These are phyloP conservation scores for Xenopus borealis DNA, from an alignment of 2,113 vertebrate species.

Conservation along the genomic window DNA sequence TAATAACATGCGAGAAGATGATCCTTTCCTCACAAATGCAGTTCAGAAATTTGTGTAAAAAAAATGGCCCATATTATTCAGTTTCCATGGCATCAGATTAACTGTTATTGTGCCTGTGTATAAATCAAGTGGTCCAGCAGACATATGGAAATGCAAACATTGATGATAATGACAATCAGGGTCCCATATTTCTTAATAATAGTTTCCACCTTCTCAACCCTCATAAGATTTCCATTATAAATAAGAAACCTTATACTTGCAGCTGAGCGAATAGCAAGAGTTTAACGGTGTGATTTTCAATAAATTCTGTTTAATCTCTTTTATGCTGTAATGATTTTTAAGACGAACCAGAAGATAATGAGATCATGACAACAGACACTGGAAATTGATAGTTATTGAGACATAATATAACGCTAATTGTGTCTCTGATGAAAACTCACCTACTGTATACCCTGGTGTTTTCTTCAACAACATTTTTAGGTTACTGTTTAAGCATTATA, in stretches of 20 bases:
- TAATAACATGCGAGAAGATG: no score
- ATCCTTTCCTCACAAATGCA: no score
- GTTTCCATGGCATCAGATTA: not conserved
- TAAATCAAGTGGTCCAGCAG: constrained; percentile 49
- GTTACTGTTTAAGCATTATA: constrained; percentile 4
- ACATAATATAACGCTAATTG: constrained; percentile 51
- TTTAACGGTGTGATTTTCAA: constrained; percentile 60
- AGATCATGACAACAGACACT: constrained; percentile 42
- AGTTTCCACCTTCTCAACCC: constrained; percentile 62
- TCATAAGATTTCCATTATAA: constrained; percentile 56
- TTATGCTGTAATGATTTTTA: constrained; percentile 57
- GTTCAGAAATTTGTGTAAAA: no score
- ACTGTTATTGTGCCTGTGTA: not conserved
- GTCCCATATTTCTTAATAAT: constrained; percentile 55
- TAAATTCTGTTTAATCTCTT: constrained; percentile 66
- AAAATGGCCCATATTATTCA: no score
- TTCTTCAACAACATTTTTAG: constrained; percentile 43
- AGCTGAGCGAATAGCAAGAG: constrained; percentile 51
- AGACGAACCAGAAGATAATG: constrained; percentile 53
- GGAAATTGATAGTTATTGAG: constrained; percentile 48
- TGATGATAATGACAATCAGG: constrained; percentile 57
- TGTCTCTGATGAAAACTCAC: constrained; percentile 44
- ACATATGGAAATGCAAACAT: constrained; percentile 61
- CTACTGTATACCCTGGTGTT: constrained; percentile 9
- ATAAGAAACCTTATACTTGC: constrained; percentile 48